Evolutionary conservation across 1,140 invertebrate species (phyloP), one percentile per base, ranked within the genome.

Genomic region (Hirudo medicinalis): DNA sequence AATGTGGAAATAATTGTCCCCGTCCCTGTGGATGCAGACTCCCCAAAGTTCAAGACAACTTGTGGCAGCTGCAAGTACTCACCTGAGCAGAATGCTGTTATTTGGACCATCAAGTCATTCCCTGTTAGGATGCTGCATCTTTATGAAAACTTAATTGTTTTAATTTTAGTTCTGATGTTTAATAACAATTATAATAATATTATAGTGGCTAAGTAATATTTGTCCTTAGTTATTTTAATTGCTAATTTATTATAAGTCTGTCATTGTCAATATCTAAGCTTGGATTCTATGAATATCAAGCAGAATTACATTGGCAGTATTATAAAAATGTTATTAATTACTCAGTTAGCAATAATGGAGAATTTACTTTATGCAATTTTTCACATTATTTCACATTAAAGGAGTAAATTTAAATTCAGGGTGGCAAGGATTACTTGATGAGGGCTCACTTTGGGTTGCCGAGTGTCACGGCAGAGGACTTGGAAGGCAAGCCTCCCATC

Each of bases 91-190:
- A 97, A 92, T 85, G 92, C 94, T 40, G 93, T 99, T 53, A 92
- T 96, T 29, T 99, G 97, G 97, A 95, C 90, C n/a, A 94, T 99
- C 71, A 98, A 98, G 82, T 97, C 94, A 40, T 99, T 99, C 81
- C 97, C 96, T 53, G 85, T 86, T 77, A 81, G 80, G 80, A 40
- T 25, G 17, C 0, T 54, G 32, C 17, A 68, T 29, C 54, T 70
- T 32, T 49, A 49, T 49, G 15, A 49, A 49, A 11, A 49, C 15
- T 49, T 49, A 49, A 49, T 49, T 49, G 43, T 49, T 49, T 5
- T 70, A 55, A 54, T 54, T n/a, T 13, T n/a, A 36, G 22, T 27
- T 70, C 20, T 53, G 49, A 0, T 70, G 57, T 3, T 20, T 20
- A 57, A 20, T 5, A 57, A 9, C 5, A n/a, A 57, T 57, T 57